These are phyloP conservation scores for Rhimphoctona megacephalus DNA, from an alignment of 2,888 invertebrate genomes.

Conservation along the genomic window DNA sequence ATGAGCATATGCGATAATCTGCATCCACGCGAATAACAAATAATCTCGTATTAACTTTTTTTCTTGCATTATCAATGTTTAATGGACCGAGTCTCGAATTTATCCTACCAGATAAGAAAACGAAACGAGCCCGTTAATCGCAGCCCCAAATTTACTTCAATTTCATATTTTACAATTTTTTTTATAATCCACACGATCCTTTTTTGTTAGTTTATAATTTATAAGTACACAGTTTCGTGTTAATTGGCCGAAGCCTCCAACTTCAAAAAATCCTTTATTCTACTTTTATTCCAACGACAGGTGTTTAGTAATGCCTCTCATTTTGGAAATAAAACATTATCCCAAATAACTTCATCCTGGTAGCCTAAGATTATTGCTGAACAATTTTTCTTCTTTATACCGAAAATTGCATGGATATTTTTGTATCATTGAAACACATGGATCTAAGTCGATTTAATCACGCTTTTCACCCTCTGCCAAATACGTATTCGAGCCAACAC, in stretches of 20 bases:
- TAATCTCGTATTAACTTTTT: not conserved
- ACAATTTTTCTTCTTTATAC: not conserved
- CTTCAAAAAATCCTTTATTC: not conserved
- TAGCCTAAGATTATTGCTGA: not conserved
- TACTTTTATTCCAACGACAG: not conserved
- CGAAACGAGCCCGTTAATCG: conserved; percentile 6
- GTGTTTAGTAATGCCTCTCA: not conserved
- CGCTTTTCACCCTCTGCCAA: conserved; percentile 38
- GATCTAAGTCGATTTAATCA: conserved; percentile 18
- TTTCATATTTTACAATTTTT: not conserved
- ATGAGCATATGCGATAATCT: conserved; percentile 8
- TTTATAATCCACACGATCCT: not conserved
- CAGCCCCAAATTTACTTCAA: conserved; percentile 19
- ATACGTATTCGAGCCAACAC: conserved; percentile 52
- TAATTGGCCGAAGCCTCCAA: not conserved
- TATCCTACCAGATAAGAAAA: conserved; percentile 49
- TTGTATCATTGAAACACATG: not conserved
- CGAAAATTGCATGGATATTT: not conserved
- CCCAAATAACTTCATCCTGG: not conserved
- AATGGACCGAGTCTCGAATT: conserved; percentile 37
- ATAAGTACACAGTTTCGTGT: not conserved
- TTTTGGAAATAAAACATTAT: not conserved
- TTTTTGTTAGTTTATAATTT: not conserved
- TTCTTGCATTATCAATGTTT: not conserved
- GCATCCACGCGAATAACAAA: not conserved